Percentiles rank a stretch among this genome's conserved stretches.
These are phyloP conservation scores for Aphaenogaster ashmeadi DNA, from an alignment of 1,140 invertebrate species.

Conservation along the genomic window DNA sequence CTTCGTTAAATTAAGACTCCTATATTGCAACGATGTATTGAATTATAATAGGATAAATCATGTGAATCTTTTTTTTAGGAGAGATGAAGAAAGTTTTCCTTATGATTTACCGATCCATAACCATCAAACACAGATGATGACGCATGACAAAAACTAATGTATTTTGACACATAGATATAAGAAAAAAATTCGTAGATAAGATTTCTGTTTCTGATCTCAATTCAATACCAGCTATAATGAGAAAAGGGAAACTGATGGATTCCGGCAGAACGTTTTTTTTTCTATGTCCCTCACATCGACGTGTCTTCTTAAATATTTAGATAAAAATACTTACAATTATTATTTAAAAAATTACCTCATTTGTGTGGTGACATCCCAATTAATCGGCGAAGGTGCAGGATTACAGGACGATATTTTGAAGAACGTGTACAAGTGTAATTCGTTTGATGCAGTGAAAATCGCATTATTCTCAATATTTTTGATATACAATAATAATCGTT, in stretches of 20 bases:
- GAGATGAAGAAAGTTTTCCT: background rate
- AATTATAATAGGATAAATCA: background rate
- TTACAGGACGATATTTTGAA: background rate
- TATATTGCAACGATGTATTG: background rate
- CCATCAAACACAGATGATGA: background rate
- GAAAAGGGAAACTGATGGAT: background rate
- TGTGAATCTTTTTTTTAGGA: background rate
- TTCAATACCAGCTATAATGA: background rate
- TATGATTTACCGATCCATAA: too few relatives aligned
- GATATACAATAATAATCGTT: conserved; percentile 85
- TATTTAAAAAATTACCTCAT: background rate
- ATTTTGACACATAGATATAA: background rate
- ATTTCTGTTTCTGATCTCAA: background rate
- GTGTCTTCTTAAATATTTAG: background rate
- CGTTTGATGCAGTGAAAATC: conserved; percentile 84
- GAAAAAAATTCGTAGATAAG: background rate
- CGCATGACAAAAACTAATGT: background rate
- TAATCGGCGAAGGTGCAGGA: background rate
- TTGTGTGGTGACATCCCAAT: background rate
- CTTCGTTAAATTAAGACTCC: background rate
- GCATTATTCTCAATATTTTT: conserved; percentile 86
- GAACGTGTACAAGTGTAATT: conserved; percentile 9
- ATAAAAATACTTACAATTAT: background rate
- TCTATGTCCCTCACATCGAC: background rate
- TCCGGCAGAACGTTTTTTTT: background rate